phyloP scores from a whole-genome alignment of 2,113 vertebrate genomes.

The Cranoglanis bouderius region DNA sequence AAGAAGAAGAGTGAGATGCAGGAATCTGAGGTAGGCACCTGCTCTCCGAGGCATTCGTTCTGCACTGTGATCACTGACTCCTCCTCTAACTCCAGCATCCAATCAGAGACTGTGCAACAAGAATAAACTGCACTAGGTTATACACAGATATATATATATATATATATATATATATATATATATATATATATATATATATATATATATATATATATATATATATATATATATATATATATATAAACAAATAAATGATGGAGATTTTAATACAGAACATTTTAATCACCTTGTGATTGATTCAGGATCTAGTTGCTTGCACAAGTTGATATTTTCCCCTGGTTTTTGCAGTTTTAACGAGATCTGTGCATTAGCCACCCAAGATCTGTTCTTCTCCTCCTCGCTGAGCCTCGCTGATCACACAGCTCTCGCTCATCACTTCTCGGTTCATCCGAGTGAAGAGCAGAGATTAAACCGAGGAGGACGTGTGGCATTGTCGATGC shows the following conservation, averaged over 20 bases:
- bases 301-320: not conserved
- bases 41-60: slow-evolving; percentile 5
- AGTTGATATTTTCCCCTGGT: not conserved
- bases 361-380: not conserved
- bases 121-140: not conserved
- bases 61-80: slow-evolving; percentile 34
- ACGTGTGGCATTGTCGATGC: not conserved
- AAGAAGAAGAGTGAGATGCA: not conserved
- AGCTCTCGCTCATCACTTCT: not conserved
- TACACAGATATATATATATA: not conserved
- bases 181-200: not conserved
- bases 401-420: not conserved
- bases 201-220: not conserved
- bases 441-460: not conserved
- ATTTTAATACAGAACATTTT: not conserved
- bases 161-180: not conserved
- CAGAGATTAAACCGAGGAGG: not conserved
- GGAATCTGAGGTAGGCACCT: not conserved
- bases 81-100: slow-evolving; percentile 40
- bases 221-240: not conserved
- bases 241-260: not conserved
- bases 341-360: not conserved
- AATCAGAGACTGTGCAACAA: slow-evolving; percentile 14
- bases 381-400: not conserved
- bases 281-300: not conserved